Evolutionary conservation across 2,888 invertebrate species (phyloP).

Genomic region (Lissocephala sabroskyi): DNA sequence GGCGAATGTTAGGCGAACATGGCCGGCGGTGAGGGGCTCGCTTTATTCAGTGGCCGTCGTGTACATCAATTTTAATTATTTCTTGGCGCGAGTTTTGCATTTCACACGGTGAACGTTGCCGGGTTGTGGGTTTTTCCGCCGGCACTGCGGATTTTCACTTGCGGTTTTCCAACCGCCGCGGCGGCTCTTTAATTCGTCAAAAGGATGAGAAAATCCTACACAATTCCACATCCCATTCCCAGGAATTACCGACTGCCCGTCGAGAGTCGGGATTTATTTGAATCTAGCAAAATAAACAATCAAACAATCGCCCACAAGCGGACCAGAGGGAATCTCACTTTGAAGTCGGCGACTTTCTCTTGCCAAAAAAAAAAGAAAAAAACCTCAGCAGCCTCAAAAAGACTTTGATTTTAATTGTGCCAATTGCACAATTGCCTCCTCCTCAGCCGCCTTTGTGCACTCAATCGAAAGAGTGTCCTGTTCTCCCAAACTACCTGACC

Average conservation of each 20-base stretch:
- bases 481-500: conserved; percentile 12
- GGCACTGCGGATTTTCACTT: not conserved
- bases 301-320: conserved; percentile 44
- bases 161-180: not conserved
- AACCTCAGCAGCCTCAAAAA: conserved; percentile 26
- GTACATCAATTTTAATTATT: conserved; percentile 60
- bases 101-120: conserved; percentile 32
- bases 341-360: conserved; percentile 22
- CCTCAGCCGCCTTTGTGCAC: conserved; percentile 38
- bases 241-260: too few relatives aligned
- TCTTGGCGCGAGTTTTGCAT: conserved; percentile 46
- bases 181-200: not conserved
- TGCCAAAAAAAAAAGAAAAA: conserved; percentile 21
- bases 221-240: too few relatives aligned
- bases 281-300: conserved; percentile 64
- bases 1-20: not conserved
- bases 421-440: conserved; percentile 53
- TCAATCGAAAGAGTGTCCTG: conserved; percentile 54
- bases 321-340: conserved; percentile 27
- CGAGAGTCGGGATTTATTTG: conserved; percentile 20
- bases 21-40: not conserved
- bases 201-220: too few relatives aligned
- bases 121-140: conserved; percentile 25
- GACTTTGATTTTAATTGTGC: conserved; percentile 45
- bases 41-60: conserved; percentile 3